These are phyloP conservation scores for Brachyhypopomus gauderio DNA, from an alignment of 2,113 vertebrate genomes.

Conservation along the genomic window DNA sequence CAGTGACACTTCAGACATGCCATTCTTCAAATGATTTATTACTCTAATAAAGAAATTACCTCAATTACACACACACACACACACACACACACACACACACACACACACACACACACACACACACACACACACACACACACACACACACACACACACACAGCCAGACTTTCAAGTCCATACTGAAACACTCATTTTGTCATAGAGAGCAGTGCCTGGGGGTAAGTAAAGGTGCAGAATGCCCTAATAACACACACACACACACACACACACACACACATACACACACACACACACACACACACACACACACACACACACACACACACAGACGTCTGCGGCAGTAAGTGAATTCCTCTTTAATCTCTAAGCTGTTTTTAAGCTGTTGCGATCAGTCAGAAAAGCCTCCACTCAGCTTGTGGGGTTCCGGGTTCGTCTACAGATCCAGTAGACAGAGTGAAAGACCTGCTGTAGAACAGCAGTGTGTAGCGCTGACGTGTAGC, in stretches of 20 bases:
- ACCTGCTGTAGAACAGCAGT: too few relatives aligned
- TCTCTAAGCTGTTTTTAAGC: background rate
- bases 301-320: constrained; percentile 33
- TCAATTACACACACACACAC: constrained; percentile 43
- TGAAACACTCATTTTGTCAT: constrained; percentile 38
- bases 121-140: constrained; percentile 43
- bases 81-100: constrained; percentile 32
- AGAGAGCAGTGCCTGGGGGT: constrained; percentile 7
- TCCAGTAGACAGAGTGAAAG: too few relatives aligned
- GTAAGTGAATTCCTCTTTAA: background rate
- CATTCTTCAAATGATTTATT: constrained; percentile 54
- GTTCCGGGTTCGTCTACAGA: too few relatives aligned
- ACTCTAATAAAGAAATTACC: constrained; percentile 59
- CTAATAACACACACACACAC: constrained; percentile 18
- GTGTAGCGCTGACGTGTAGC: too few relatives aligned
- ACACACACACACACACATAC: constrained; percentile 17
- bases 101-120: constrained; percentile 33
- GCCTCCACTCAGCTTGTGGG: too few relatives aligned
- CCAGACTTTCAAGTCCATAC: constrained; percentile 4
- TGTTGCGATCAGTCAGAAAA: too few relatives aligned
- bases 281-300: constrained; percentile 27
- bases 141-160: constrained; percentile 35
- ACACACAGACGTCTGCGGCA: background rate
- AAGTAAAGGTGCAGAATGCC: background rate
- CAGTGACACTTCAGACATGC: constrained; percentile 53